These are phyloP conservation scores for Chrysocyon brachyurus DNA, from an alignment of 2,797 vertebrate species.

Conservation along the genomic window DNA sequence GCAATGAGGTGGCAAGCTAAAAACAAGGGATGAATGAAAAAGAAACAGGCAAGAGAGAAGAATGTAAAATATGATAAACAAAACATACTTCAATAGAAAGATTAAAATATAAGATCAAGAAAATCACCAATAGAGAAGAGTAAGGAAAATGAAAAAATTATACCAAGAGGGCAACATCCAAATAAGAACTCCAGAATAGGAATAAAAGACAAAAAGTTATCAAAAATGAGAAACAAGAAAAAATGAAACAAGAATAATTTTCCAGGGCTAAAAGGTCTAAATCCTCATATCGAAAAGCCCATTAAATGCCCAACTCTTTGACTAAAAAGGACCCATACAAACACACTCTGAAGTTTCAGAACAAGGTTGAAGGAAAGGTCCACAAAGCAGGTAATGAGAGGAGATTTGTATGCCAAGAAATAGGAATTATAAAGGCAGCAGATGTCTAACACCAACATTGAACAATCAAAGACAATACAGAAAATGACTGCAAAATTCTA, in stretches of 20 bases:
- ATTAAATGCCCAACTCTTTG: background rate
- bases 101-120: background rate
- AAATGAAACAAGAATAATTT: background rate
- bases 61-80: background rate
- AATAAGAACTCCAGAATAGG: background rate
- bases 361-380: background rate
- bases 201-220: background rate
- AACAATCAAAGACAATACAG: background rate
- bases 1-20: background rate
- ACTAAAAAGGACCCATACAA: background rate
- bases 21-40: background rate
- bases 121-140: background rate
- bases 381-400: background rate
- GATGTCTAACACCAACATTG: background rate
- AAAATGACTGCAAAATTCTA: background rate
- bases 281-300: background rate
- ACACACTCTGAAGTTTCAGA: background rate
- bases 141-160: background rate
- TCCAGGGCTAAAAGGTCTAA: background rate
- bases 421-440: background rate
- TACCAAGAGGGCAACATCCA: background rate
- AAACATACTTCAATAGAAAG: background rate
- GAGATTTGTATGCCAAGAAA: background rate
- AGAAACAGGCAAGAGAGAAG: background rate
- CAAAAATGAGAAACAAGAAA: background rate